Conservation (phyloP, 1,140 invertebrate species). For the Subanguina moxae region DNA sequence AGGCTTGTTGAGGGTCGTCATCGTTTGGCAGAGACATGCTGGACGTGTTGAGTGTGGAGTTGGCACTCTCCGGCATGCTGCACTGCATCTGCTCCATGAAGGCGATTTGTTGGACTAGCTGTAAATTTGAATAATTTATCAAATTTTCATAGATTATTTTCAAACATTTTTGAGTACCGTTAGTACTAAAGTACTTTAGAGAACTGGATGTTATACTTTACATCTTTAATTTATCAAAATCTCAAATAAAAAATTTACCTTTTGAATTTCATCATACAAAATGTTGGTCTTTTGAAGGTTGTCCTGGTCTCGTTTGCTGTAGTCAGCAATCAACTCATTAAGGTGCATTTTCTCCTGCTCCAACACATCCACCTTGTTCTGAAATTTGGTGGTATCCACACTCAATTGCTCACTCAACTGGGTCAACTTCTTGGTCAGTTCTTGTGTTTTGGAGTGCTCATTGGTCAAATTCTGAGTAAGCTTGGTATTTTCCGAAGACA, state of each 20-base stretch:
- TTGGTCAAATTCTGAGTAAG: conserved; percentile 5
- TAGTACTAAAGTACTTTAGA: no score
- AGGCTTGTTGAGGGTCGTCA: not conserved
- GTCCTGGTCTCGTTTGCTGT: conserved; percentile 22
- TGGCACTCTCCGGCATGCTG: conserved; percentile 10
- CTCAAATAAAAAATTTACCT: conserved; percentile 12
- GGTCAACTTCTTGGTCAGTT: conserved; percentile 15
- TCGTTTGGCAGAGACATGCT: conserved; percentile 1
- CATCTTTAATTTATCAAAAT: no score
- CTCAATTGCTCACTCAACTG: not conserved
- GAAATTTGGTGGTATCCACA: conserved; percentile 12
- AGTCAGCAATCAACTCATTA: conserved; percentile 17
- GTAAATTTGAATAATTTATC: conserved; percentile 12
- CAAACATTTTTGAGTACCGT: no score
- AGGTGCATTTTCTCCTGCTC: conserved; percentile 30
- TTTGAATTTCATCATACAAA: conserved; percentile 31
- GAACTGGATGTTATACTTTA: no score
- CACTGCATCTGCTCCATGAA: conserved; percentile 24
- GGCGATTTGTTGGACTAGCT: conserved; percentile 4
- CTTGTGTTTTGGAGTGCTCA: conserved; percentile 11
- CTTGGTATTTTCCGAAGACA: conserved; percentile 10
- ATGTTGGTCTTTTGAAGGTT: conserved; percentile 15
- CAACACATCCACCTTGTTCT: conserved; percentile 15
- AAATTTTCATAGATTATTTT: conserved; percentile 3
- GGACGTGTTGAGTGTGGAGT: not conserved